Evolutionary conservation across 2,113 vertebrate species (phyloP), one percentile per base, ranked within the genome.

Genomic region (Vulpes vulpes): DNA sequence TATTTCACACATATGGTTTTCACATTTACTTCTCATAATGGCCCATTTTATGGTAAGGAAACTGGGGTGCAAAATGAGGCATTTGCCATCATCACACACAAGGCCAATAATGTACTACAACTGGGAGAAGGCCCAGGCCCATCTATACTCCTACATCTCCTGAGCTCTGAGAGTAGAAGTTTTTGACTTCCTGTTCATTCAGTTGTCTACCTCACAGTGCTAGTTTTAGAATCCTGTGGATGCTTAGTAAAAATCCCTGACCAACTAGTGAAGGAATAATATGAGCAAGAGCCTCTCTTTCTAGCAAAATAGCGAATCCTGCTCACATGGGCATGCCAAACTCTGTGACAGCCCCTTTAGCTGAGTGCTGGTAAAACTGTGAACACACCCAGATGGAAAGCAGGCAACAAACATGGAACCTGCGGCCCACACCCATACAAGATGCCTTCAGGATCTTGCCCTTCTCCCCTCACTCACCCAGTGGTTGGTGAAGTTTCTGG

Each of bases 401-500:
- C 69, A 73, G 51, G 32, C 60, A 38, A 38, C 91, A 81, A 85
- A 82, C 22, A 60, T 93, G 60, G 85, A 74, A 55, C 49, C 79
- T 92, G 53, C 53, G 79, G 30, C 59, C 83, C 57, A 64, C 80
- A 73, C 53, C 74, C n/a, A 69, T 64, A 60, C 57, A 74, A 32
- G 83, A 43, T 69, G 0, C 25, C 43, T 49, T 69, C 71, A 64
- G 78, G 86, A 35, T 53, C 51, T 71, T 51, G 60, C 43, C 80
- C 53, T 7, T 84, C 53, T 89, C 89, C 69, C 99, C 60, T 80
- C 76, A 96, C 99, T 99, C 99, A 99, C 99, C 99, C 99, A 99
- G 98, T 99, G 99, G 98, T 99, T 99, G 98, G 99, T 92, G 98
- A 99, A 99, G 98, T 99, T 99, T 98, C 99, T 99, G 97, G 99